Evolutionary conservation across 1,140 invertebrate species (phyloP).

Genomic region (Pararge aegeria): DNA sequence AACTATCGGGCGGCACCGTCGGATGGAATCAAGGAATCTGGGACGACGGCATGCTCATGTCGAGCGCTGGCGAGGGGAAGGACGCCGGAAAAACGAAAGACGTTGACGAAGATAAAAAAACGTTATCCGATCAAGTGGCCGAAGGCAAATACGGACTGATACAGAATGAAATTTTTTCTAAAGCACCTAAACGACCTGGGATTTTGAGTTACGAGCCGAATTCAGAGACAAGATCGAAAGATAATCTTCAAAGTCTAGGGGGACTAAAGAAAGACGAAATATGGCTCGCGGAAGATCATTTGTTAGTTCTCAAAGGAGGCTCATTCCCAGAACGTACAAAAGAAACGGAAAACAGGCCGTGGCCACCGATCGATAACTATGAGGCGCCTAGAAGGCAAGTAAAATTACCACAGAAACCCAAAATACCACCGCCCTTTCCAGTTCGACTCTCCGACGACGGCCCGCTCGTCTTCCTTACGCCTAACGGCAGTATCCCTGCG

Average conservation of each 20-base stretch:
- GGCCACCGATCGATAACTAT: constrained; percentile 91
- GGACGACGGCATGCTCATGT: constrained; percentile 84
- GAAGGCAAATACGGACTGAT: constrained; percentile 94
- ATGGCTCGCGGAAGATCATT: constrained; percentile 93
- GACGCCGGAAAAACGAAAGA: constrained; percentile 76
- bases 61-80: constrained; percentile 84
- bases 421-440: constrained; percentile 93
- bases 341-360: constrained; percentile 72
- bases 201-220: constrained; percentile 90
- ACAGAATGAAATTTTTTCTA: constrained; percentile 89
- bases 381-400: constrained; percentile 89
- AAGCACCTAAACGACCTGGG: constrained; percentile 85
- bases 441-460: constrained; percentile 90
- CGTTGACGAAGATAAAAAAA: constrained; percentile 89
- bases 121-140: constrained; percentile 90
- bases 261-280: constrained; percentile 92
- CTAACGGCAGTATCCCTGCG: constrained; percentile 80
- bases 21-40: constrained; percentile 81
- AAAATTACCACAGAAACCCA: constrained; percentile 86
- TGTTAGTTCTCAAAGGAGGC: constrained; percentile 91
- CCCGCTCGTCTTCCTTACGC: constrained; percentile 86
- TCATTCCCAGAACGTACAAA: constrained; percentile 81
- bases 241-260: constrained; percentile 88
- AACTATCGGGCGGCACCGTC: constrained; percentile 72
- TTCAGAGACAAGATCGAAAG: constrained; percentile 86